Evolutionary conservation across 2,797 vertebrate species (phyloP), one percentile per base, ranked within the genome.

Genomic region (Falco rusticolus): DNA sequence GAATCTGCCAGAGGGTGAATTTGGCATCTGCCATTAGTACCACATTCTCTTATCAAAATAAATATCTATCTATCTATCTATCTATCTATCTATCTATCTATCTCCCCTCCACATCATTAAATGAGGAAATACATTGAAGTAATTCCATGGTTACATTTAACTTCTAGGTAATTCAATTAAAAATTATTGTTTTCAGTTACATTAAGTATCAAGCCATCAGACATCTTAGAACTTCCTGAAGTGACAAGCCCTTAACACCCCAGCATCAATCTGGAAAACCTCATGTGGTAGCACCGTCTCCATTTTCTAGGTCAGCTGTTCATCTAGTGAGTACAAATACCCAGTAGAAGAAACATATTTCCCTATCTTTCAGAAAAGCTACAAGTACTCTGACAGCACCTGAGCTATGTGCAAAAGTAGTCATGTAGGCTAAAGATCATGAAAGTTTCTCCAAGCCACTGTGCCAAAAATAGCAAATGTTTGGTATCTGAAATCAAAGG

Each of bases 401-500:
- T 56, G 22, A 56, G 98, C 97, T 98, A 97, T 98, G 90, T 92
- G 94, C 97, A 97, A 95, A 96, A 90, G 98, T 93, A 98, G 96
- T 98, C 98, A 97, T 97, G 96, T 97, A 98, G 97, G 97, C 97
- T 96, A 97, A 97, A 97, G 97, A 95, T 90, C 98, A 92, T 82
- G 91, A 98, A 97, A 98, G 98, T 98, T 99, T 98, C 98, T 98
- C 63, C 50, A 97, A 98, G 97, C 97, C 94, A 85, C 70, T 43
- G 45, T 25, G 94, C 98, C 98, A 96, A 97, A 99, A 99, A 99
- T 99, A 99, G 98, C 96, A 54, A 78, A 84, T 2, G 47, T 97
- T 98, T 94, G 97, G 98, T 98, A 97, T 99, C 98, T 99, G 98
- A 98, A 99, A 98, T 98, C 98, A 98, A 98, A 99, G 98, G 95